Base-by-base conservation (phyloP, 2,797 vertebrate genomes). In the Enteromius anoplus region DNA sequence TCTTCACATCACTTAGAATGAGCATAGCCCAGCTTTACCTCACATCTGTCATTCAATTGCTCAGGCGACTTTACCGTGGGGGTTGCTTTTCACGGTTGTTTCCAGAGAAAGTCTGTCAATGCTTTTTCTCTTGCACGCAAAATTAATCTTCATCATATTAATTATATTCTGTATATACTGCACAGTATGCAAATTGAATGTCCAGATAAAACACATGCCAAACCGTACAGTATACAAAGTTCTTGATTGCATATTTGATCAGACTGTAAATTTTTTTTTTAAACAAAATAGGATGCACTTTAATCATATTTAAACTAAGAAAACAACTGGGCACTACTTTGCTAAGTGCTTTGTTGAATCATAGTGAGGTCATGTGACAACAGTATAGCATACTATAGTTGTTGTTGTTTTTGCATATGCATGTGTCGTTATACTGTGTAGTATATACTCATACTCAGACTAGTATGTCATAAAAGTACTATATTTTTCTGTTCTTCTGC, bases 1-100 rank as follows among this genome's bases (percentile, higher is more conserved):
- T 94, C 93, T 94, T 92, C 91, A 92, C 91, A 93, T 94, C 93
- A 92, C 89, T 90, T 91, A 90, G 91, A 94, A 93, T 92, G 91
- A 93, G 92, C 86, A 88, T 90, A 90, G 87, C 66, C 85, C 89
- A 86, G 80, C 65, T 84, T 89, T 90, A 85, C 86, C 87, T 91
- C 91, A 87, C 88, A 86, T 90, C 93, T 94, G 93, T 94, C 94
- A 93, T 92, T 95, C 93, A 92, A 87, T 91, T 90, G 91, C 92
- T 88, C 89, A 87, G 88, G 91, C 83, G 82, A 75, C 84, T 81
- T 85, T 75, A 73, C 62, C 21, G 78, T 81, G 73, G 81, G 83
- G 51, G 86, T 81, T 89, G 86, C 93, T 93, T 93, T 78, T 86
- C 71, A 80, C 78, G 78, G 37, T 32, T 85, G 80, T 85, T 86